Evolutionary conservation across 2,888 invertebrate species (phyloP).

Genomic region (Tenthredo mesomela): DNA sequence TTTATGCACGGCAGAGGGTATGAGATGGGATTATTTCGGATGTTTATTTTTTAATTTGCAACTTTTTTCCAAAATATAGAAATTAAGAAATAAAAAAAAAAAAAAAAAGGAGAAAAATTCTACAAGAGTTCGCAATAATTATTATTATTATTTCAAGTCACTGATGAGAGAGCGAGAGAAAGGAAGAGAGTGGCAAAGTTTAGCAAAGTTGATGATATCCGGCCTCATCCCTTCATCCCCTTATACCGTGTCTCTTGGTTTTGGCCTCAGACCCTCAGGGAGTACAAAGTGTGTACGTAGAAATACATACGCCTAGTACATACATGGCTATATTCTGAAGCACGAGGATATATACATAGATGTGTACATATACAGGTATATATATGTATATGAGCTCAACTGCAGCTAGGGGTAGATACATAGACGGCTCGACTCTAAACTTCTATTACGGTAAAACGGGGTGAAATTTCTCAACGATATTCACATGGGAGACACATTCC

Average conservation of each 20-base stretch:
- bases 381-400: background rate
- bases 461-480: background rate
- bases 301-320: background rate
- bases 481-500: background rate
- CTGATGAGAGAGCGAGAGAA: background rate
- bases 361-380: background rate
- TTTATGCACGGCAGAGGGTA: background rate
- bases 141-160: background rate
- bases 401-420: background rate
- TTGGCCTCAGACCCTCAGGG: background rate
- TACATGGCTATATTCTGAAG: background rate
- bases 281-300: background rate
- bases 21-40: background rate
- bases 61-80: too few relatives aligned
- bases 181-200: background rate
- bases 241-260: background rate
- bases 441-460: background rate
- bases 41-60: too few relatives aligned
- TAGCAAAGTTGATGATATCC: background rate
- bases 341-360: background rate
- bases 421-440: conserved; percentile 8
- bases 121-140: background rate
- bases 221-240: background rate
- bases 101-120: background rate
- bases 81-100: background rate